Evolutionary conservation across 1,140 invertebrate species (phyloP), one percentile per base, ranked within the genome.

Genomic region (Nephotettix cincticeps): DNA sequence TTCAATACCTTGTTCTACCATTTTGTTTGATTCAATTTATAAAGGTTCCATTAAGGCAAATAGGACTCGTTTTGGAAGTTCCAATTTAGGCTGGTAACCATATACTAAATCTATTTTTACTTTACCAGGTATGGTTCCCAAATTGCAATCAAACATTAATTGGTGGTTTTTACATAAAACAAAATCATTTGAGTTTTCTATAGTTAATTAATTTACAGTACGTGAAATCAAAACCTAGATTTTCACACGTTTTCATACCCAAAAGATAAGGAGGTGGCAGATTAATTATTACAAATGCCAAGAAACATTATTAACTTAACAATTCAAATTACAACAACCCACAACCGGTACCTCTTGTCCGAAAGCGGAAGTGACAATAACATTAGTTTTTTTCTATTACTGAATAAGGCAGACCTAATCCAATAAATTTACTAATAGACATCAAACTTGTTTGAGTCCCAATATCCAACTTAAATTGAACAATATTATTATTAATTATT

Each of bases 381-480:
- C 29, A 66, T 43, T 32, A 17, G 64, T n/a, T 3, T 21, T 32
- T 2, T 2, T 66, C 17, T 19, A 66, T 36, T 30, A 66, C n/a
- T n/a, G 64, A 66, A n/a, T 66, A 21, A 3, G 58, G 1, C 23
- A 66, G 27, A 9, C 64, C 64, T 66, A 66, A 66, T 4, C 36
- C 64, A 21, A 32, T 66, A 28, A 66, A 66, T 28, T 23, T 32
- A 36, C 19, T 32, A 28, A 32, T 4, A n/a, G 64, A 66, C 4
- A 66, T n/a, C n/a, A 66, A n/a, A n/a, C 36, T 66, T 23, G 64
- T 32, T 32, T 66, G 25, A 32, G 64, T 30, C 11, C 64, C 64
- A 36, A 1, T 66, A 30, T 66, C 27, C 36, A 66, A n/a, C 25
- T 66, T 66, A 25, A 32, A 66, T 9, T 17, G 17, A 66, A 32